Evolutionary conservation across 2,888 invertebrate species (phyloP).

Genomic region (Ectobius pallidus): DNA sequence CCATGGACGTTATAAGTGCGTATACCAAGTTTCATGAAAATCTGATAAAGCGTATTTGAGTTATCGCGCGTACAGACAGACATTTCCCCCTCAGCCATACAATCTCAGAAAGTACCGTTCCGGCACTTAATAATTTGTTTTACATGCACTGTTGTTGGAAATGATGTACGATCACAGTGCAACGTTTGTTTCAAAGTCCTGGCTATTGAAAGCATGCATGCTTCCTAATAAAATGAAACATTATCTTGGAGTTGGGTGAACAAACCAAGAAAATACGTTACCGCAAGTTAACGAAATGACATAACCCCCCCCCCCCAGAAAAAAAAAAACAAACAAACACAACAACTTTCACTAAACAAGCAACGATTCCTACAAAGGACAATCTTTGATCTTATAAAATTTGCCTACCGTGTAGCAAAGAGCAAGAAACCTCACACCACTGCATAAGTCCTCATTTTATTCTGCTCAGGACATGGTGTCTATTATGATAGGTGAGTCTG

Average conservation of each 20-base stretch:
- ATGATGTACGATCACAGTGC: neutral
- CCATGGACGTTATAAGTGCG: no score
- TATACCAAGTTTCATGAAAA: no score
- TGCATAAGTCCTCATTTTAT: neutral
- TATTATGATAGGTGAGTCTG: constrained; percentile 18
- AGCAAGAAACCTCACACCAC: constrained; percentile 18
- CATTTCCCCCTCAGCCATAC: no score
- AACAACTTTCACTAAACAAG: constrained; percentile 1
- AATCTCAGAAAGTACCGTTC: no score
- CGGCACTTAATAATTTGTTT: no score
- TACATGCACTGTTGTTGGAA: neutral
- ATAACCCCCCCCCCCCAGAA: no score
- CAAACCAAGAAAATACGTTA: no score
- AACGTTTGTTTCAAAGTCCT: no score
- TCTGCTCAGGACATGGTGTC: neutral
- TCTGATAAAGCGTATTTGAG: no score
- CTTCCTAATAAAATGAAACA: constrained; percentile 10
- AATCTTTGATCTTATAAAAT: neutral
- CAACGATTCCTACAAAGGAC: neutral
- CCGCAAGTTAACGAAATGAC: no score
- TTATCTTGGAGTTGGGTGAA: neutral
- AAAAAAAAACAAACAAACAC: neutral
- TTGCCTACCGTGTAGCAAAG: constrained; percentile 2
- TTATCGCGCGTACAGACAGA: no score
- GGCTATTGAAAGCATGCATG: neutral